A percentile compares a stretch with the other conserved stretches of the same genome.
Evolutionary conservation across 2,797 vertebrate genomes (phyloP).

Genomic region (Todus mexicanus): DNA sequence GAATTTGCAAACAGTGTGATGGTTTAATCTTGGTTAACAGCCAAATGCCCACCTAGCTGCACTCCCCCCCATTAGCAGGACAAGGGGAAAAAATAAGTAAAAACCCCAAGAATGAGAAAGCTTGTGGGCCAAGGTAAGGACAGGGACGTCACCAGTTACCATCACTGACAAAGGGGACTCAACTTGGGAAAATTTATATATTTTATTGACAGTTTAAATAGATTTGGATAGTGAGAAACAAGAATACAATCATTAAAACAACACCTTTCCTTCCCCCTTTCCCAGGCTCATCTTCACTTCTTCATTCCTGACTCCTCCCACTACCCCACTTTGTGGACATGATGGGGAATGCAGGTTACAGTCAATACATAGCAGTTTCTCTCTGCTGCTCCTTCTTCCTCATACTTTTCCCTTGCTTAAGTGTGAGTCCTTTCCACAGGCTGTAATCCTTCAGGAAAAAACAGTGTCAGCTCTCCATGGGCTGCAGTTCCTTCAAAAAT

Average conservation of each 20-base stretch:
- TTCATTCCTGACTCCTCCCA: not conserved
- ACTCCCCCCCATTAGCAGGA: not conserved
- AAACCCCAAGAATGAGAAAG: not conserved
- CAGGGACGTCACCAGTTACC: not conserved
- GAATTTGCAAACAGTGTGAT: not conserved
- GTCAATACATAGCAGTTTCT: not conserved
- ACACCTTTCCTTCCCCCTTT: not conserved
- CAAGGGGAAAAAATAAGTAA: not conserved
- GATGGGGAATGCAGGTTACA: not conserved
- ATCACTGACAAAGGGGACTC: not conserved
- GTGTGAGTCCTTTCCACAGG: not conserved
- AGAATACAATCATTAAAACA: not conserved
- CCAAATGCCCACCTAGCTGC: not conserved
- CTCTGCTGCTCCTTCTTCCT: not conserved
- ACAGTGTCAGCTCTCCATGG: not conserved
- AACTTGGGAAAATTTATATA: not conserved
- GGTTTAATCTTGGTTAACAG: not conserved
- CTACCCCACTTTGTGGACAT: fast-evolving
- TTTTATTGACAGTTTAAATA: not conserved
- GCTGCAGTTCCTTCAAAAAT: not conserved
- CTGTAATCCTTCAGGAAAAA: not conserved
- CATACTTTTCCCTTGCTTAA: not conserved
- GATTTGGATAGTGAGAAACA: not conserved
- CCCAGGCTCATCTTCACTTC: not conserved
- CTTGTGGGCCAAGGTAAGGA: not conserved